Evolutionary conservation across 2,113 vertebrate genomes (phyloP).

Genomic region (Anhinga rufa): DNA sequence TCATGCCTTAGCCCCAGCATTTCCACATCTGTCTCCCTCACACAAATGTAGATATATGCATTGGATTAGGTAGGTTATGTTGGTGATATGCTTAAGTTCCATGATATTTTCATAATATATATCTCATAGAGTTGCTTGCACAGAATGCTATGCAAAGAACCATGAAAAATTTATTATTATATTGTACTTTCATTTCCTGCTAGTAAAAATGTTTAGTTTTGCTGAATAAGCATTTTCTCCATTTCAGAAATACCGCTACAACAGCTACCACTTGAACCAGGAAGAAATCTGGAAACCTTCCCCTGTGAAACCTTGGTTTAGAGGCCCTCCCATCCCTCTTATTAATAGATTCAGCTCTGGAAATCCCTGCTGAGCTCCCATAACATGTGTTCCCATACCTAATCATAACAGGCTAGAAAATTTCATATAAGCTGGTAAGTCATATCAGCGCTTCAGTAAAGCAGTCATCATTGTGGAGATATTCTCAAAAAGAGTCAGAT

Average conservation of each 20-base stretch:
- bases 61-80: not conserved
- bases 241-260: not conserved
- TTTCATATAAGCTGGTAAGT: not conserved
- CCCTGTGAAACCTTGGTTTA: not conserved
- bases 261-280: not conserved
- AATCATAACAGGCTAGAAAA: not conserved
- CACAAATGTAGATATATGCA: not conserved
- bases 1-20: not conserved
- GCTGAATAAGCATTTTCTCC: not conserved
- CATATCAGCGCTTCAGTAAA: not conserved
- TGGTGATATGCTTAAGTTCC: not conserved
- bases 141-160: not conserved
- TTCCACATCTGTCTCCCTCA: not conserved
- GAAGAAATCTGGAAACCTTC: not conserved
- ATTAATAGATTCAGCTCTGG: not conserved
- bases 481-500: not conserved
- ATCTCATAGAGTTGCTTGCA: not conserved
- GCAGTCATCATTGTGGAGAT: not conserved
- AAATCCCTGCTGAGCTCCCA: not conserved
- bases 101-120: not conserved
- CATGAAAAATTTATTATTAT: not conserved
- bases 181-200: not conserved
- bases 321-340: not conserved
- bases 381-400: not conserved
- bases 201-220: not conserved